phyloP scores from a whole-genome alignment of 2,113 vertebrate species.

The Pelecanoides urinatrix region DNA sequence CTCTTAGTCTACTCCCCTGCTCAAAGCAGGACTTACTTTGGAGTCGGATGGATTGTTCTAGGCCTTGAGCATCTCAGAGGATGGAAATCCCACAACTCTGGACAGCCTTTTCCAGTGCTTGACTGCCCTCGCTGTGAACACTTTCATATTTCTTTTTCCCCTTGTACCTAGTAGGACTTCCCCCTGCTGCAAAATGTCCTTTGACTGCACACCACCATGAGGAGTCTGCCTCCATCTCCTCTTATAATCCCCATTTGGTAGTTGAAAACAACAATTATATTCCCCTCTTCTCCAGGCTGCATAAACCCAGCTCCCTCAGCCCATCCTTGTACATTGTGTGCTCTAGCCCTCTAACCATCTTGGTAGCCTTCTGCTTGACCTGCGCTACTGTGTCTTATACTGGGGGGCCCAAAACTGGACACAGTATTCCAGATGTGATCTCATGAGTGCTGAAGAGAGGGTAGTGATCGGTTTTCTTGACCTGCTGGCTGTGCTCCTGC shows the following conservation, averaged over 20 bases:
- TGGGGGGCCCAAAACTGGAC: background rate
- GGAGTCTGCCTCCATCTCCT: background rate
- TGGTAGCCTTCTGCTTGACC: background rate
- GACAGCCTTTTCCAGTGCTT: background rate
- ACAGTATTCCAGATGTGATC: background rate
- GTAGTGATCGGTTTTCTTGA: background rate
- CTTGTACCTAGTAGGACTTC: background rate
- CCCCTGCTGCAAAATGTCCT: background rate
- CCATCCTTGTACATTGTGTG: fast-evolving
- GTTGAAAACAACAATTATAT: background rate
- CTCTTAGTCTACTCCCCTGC: background rate
- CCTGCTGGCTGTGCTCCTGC: background rate
- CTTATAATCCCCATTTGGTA: background rate
- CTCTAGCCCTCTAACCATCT: background rate
- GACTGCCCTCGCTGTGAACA: background rate
- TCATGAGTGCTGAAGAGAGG: background rate
- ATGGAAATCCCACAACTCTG: background rate
- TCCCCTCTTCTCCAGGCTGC: background rate
- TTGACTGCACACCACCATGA: background rate
- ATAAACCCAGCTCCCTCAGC: background rate
- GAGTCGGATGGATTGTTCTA: background rate
- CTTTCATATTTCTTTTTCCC: background rate
- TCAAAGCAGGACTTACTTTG: background rate
- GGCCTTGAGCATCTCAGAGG: background rate
- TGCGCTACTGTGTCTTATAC: background rate